These are phyloP conservation scores for Caenorhabditis zanzibari DNA, from an alignment of 2,888 invertebrate genomes.

Conservation along the genomic window DNA sequence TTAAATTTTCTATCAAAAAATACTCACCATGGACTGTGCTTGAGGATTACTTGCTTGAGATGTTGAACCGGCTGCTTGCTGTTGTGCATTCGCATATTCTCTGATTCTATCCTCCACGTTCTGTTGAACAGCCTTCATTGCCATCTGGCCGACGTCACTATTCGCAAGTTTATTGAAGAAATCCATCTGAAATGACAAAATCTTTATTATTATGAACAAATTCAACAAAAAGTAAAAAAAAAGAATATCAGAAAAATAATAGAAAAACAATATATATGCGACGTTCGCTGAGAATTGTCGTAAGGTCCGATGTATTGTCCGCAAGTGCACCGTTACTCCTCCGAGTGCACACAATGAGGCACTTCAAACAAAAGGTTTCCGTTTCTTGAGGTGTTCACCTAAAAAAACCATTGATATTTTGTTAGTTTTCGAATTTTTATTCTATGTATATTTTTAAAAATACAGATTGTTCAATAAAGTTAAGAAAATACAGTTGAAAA, in stretches of 20 bases:
- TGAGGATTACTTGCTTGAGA: slow-evolving; percentile 15
- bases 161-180: slow-evolving; percentile 35
- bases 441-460: too few species aligned
- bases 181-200: slow-evolving; percentile 22
- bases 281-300: slow-evolving; percentile 7
- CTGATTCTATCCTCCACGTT: slow-evolving; percentile 25
- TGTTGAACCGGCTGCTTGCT: slow-evolving; percentile 1
- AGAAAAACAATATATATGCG: neutral
- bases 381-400: slow-evolving; percentile 8
- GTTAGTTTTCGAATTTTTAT: neutral
- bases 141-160: slow-evolving; percentile 35
- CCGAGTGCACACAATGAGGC: slow-evolving; percentile 2
- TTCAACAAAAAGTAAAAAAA: neutral
- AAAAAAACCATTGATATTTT: too few species aligned
- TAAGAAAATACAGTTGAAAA: too few species aligned
- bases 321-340: slow-evolving; percentile 20
- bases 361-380: slow-evolving; percentile 39
- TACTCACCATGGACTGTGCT: slow-evolving; percentile 18
- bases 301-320: slow-evolving; percentile 32
- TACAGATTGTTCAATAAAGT: too few species aligned
- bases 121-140: slow-evolving; percentile 24
- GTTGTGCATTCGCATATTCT: slow-evolving; percentile 11
- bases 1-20: neutral
- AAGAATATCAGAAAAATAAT: neutral
- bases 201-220: neutral